A percentile compares a stretch with the other conserved stretches of the same genome.
These are phyloP conservation scores for Meloe dianella DNA, from an alignment of 2,888 invertebrate genomes.

Conservation along the genomic window DNA sequence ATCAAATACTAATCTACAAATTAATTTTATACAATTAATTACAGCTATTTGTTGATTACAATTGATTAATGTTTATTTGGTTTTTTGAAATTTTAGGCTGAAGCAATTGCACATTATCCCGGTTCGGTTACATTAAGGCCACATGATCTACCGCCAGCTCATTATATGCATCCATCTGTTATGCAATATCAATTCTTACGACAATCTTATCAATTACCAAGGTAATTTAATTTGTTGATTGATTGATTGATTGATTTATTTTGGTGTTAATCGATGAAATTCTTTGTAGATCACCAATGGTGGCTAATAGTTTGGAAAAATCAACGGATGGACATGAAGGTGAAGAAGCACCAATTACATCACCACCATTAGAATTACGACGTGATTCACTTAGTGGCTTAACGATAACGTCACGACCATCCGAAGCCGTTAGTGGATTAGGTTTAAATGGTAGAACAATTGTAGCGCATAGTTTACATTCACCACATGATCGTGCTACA, in stretches of 20 bases:
- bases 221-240: conserved; percentile 43
- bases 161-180: conserved; percentile 63
- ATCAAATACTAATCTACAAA: background rate
- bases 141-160: conserved; percentile 60
- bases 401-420: conserved; percentile 35
- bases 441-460: conserved; percentile 63
- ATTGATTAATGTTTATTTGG: no score
- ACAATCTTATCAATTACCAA: conserved; percentile 53
- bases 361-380: conserved; percentile 75
- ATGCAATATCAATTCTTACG: conserved; percentile 66
- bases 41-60: background rate
- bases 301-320: conserved; percentile 67
- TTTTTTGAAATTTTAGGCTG: conserved; percentile 59
- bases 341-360: conserved; percentile 59
- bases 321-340: conserved; percentile 60
- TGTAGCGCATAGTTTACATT: conserved; percentile 73
- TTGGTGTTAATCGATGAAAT: conserved; percentile 3
- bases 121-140: conserved; percentile 54
- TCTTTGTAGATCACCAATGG: conserved; percentile 60
- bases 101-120: conserved; percentile 63
- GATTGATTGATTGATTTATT: background rate
- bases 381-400: conserved; percentile 43
- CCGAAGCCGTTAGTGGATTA: conserved; percentile 61
- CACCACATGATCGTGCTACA: conserved; percentile 72
- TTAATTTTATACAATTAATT: background rate